These are phyloP conservation scores for Eristalis intricaria DNA, from an alignment of 2,888 invertebrate genomes.

Conservation along the genomic window DNA sequence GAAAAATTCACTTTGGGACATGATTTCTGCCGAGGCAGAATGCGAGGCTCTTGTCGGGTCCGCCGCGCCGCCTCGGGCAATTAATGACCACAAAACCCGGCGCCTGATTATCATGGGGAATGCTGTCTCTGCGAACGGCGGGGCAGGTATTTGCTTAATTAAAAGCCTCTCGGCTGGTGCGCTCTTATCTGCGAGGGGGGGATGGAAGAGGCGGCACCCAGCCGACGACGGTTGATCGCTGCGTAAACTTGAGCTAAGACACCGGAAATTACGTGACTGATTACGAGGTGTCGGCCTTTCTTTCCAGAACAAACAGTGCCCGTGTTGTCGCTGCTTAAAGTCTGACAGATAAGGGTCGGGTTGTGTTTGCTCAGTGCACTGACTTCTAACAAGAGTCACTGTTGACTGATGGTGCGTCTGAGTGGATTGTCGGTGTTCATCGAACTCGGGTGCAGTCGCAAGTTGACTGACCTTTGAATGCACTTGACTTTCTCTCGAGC, in stretches of 20 bases:
- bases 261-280: conserved; percentile 44
- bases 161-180: conserved; percentile 4
- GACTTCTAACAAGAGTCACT: conserved; percentile 11
- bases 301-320: neutral
- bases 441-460: neutral
- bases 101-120: conserved; percentile 66
- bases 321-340: conserved; percentile 18
- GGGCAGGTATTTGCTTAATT: conserved; percentile 8
- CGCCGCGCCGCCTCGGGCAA: conserved; percentile 3
- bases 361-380: conserved; percentile 40
- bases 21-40: conserved; percentile 39
- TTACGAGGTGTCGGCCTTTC: conserved; percentile 13
- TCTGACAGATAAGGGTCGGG: conserved; percentile 34
- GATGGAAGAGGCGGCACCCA: neutral
- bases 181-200: conserved; percentile 1
- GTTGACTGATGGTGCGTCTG: neutral
- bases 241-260: conserved; percentile 7
- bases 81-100: conserved; percentile 53
- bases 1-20: conserved; percentile 67
- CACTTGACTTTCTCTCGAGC: too few species aligned
- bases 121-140: neutral
- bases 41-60: conserved; percentile 13
- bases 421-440: neutral
- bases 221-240: conserved; percentile 21
- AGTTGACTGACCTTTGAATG: neutral